Evolutionary conservation across 2,113 vertebrate species (phyloP).

Genomic region (Microtus pennsylvanicus): DNA sequence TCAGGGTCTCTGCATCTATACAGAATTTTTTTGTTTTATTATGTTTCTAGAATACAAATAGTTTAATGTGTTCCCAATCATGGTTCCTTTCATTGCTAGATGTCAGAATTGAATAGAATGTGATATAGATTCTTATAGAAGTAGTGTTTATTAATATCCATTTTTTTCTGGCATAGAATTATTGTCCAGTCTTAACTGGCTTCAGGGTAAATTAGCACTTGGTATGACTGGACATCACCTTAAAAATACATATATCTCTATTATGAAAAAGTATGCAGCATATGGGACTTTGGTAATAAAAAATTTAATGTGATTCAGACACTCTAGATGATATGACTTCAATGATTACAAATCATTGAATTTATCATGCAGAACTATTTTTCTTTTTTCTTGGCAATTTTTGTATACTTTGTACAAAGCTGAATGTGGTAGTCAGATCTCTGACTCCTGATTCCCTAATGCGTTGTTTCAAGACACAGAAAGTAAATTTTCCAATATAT

Average conservation of each 20-base stretch:
- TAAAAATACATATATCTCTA: neutral
- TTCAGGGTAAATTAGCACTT: neutral
- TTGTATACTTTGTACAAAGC: neutral
- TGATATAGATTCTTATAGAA: neutral
- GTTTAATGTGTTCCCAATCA: neutral
- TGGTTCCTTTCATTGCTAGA: neutral
- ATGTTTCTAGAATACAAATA: neutral
- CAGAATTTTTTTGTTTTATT: neutral
- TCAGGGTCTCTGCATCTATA: neutral
- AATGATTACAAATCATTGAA: neutral
- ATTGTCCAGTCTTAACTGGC: accelerated
- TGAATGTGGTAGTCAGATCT: neutral
- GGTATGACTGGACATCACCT: neutral
- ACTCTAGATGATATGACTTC: neutral
- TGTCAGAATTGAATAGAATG: neutral
- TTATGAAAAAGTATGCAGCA: neutral
- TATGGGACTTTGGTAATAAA: neutral
- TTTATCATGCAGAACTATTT: neutral
- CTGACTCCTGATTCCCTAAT: neutral
- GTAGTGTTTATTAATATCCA: neutral
- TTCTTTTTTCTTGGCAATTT: neutral
- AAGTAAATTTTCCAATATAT: neutral
- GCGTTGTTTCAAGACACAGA: neutral
- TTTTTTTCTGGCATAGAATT: neutral
- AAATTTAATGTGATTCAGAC: neutral